A percentile compares a stretch with the other conserved stretches of the same genome.
phyloP scores from a whole-genome alignment of 2,113 vertebrate species.

The Atlantisia rogersi region DNA sequence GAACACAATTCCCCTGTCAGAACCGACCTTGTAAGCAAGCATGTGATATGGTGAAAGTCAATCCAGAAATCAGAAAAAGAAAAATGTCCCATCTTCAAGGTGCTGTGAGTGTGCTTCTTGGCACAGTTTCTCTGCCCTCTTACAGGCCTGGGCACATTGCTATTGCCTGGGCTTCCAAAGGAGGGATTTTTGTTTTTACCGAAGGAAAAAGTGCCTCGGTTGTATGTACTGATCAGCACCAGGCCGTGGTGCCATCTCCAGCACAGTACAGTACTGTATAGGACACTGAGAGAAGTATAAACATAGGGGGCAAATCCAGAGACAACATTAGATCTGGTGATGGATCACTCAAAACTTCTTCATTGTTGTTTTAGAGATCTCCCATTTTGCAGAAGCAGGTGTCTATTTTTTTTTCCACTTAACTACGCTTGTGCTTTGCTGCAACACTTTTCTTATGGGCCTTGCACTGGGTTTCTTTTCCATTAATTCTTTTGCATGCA shows the following conservation, averaged over 20 bases:
- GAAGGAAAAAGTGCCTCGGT: background rate
- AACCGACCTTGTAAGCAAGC: background rate
- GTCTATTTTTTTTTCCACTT: background rate
- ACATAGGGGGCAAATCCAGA: background rate
- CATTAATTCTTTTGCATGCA: background rate
- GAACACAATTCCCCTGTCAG: background rate
- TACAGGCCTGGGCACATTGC: background rate
- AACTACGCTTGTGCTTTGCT: background rate
- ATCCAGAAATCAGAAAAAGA: background rate
- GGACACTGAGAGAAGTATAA: background rate
- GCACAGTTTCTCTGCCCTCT: background rate
- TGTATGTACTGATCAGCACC: accelerated
- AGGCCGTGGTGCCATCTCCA: background rate
- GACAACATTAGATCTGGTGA: background rate
- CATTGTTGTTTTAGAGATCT: background rate
- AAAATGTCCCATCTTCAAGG: accelerated
- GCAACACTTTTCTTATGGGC: background rate
- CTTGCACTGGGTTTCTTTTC: background rate
- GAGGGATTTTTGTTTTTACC: background rate
- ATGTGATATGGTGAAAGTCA: accelerated
- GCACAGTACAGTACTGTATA: background rate
- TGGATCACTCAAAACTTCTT: background rate
- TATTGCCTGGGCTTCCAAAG: background rate
- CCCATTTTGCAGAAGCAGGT: background rate
- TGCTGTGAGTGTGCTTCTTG: background rate